A percentile compares a stretch with the other conserved stretches of the same genome.
These are phyloP conservation scores for Pempheris klunzingeri DNA, from an alignment of 2,797 vertebrate genomes.

Conservation along the genomic window DNA sequence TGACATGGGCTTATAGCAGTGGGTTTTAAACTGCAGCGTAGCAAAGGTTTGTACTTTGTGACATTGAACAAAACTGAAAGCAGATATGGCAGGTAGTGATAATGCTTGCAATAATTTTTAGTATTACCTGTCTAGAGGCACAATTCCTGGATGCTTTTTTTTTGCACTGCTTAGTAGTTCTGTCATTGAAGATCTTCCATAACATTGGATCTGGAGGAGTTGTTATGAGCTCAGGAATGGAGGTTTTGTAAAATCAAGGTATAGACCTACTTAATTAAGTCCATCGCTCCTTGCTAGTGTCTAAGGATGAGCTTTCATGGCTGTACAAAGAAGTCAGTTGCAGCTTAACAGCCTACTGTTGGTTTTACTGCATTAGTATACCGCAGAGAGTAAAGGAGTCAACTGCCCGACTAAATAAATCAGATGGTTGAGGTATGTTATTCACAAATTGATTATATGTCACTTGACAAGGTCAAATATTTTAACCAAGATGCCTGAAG, in stretches of 20 bases:
- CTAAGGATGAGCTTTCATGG: slow-evolving; percentile 54
- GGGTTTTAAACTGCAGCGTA: neutral
- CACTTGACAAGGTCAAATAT: slow-evolving; percentile 84
- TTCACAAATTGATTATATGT: slow-evolving; percentile 84
- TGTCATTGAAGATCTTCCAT: neutral
- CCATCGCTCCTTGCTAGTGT: slow-evolving; percentile 65
- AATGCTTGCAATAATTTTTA: neutral
- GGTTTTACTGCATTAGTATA: slow-evolving; percentile 61
- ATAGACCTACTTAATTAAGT: slow-evolving; percentile 42
- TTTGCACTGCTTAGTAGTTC: neutral
- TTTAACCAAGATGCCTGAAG: slow-evolving; percentile 77
- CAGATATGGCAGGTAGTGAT: neutral
- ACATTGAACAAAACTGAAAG: neutral
- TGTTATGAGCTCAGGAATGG: slow-evolving; percentile 29
- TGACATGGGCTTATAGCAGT: neutral
- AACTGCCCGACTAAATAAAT: slow-evolving; percentile 76
- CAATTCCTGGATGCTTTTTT: neutral
- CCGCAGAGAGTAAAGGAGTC: slow-evolving; percentile 71
- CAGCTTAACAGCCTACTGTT: slow-evolving; percentile 58
- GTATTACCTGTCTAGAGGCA: neutral
- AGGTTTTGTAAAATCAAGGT: slow-evolving; percentile 46
- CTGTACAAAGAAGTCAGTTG: slow-evolving; percentile 59
- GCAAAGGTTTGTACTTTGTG: neutral
- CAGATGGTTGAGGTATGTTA: slow-evolving; percentile 71
- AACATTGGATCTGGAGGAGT: neutral